Evolutionary conservation across 2,888 invertebrate species (phyloP).

Genomic region (Cephus spinipes): DNA sequence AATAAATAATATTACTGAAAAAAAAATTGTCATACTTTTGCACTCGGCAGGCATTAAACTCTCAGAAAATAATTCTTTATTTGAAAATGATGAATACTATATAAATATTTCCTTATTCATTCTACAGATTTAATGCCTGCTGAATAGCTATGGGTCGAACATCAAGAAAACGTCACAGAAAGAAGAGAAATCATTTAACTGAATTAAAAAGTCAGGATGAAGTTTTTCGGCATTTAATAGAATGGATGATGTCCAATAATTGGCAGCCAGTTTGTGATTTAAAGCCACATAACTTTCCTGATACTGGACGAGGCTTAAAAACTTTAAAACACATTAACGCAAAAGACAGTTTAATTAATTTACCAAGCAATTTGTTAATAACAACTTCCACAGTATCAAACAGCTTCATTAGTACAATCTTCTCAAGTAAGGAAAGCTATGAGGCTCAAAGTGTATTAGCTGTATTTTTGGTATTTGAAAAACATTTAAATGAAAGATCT

Average conservation of each 20-base stretch:
- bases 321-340: slow-evolving; percentile 62
- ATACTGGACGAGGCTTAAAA: slow-evolving; percentile 81
- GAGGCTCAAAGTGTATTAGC: slow-evolving; percentile 79
- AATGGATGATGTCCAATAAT: slow-evolving; percentile 49
- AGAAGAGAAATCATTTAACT: slow-evolving; percentile 33
- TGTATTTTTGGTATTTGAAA: slow-evolving; percentile 79
- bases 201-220: slow-evolving; percentile 29
- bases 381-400: slow-evolving; percentile 65
- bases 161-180: slow-evolving; percentile 47
- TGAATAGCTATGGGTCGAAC: slow-evolving; percentile 54
- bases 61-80: neutral
- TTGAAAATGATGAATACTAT: neutral
- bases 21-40: neutral
- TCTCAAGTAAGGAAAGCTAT: slow-evolving; percentile 37
- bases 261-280: slow-evolving; percentile 44
- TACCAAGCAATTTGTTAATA: slow-evolving; percentile 69
- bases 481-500: slow-evolving; percentile 70
- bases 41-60: neutral
- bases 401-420: slow-evolving; percentile 46
- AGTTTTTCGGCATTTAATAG: slow-evolving; percentile 38
- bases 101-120: slow-evolving; percentile 23
- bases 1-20: neutral
- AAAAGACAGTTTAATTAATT: slow-evolving; percentile 69
- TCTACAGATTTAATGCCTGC: slow-evolving; percentile 37
- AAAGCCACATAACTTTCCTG: slow-evolving; percentile 67